Conservation (phyloP, 1,140 invertebrate genomes). For the Scaptomyza hsui region DNA sequence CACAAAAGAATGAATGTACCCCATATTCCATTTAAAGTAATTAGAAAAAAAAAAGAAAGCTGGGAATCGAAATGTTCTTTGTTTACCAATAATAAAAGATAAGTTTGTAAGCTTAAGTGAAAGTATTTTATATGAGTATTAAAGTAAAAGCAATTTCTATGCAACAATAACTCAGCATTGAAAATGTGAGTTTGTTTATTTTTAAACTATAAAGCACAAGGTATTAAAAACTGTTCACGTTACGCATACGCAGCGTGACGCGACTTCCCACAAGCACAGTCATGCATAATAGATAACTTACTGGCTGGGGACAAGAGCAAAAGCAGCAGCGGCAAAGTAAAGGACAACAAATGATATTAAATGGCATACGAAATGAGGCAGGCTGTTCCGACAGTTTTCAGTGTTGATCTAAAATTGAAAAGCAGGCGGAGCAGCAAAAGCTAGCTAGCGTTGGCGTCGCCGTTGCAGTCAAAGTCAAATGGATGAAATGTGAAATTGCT, state of each 20-base stretch:
- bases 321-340: slow-evolving; percentile 6
- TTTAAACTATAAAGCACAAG: not conserved
- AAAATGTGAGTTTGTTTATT: slow-evolving; percentile 1
- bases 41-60: too few relatives aligned
- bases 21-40: too few relatives aligned
- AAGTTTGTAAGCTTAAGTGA: too few relatives aligned
- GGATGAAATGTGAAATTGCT: slow-evolving; percentile 43
- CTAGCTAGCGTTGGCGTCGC: slow-evolving; percentile 19
- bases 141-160: too few relatives aligned
- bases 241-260: slow-evolving; percentile 69
- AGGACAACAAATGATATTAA: slow-evolving; percentile 67
- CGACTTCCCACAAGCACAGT: slow-evolving; percentile 11
- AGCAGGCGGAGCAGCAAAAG: slow-evolving; percentile 37
- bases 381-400: slow-evolving; percentile 33
- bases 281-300: slow-evolving; percentile 54
- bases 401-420: slow-evolving; percentile 74
- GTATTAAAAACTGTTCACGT: slow-evolving; percentile 18
- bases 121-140: too few relatives aligned
- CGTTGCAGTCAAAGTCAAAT: slow-evolving; percentile 15
- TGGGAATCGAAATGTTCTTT: too few relatives aligned
- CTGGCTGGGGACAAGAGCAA: slow-evolving; percentile 31
- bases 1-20: too few relatives aligned
- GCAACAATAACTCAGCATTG: not conserved
- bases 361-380: slow-evolving; percentile 60
- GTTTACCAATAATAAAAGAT: too few relatives aligned